Conservation (phyloP, 2,888 invertebrate genomes). For the Hoplodrina blanda region DNA sequence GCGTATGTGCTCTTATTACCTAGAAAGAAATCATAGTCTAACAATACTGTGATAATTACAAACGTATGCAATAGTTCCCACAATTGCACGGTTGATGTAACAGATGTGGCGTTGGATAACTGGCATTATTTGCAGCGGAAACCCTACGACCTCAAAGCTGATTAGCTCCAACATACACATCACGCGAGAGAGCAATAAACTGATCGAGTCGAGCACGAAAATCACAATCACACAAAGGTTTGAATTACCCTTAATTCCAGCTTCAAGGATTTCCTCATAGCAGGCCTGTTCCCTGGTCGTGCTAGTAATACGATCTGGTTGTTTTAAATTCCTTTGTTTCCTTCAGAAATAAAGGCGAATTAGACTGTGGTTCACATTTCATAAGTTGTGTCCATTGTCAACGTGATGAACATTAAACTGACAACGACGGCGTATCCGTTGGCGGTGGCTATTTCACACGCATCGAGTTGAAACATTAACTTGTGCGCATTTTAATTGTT, state of each 20-base stretch:
- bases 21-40: conserved; percentile 68
- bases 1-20: conserved; percentile 71
- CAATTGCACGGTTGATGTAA: conserved; percentile 78
- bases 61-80: conserved; percentile 76
- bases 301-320: conserved; percentile 37
- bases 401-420: conserved; percentile 50
- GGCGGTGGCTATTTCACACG: conserved; percentile 55
- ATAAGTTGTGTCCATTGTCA: conserved; percentile 57
- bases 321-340: conserved; percentile 50
- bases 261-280: conserved; percentile 51
- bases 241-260: conserved; percentile 51
- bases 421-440: conserved; percentile 45
- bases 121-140: conserved; percentile 74
- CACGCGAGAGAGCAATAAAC: conserved; percentile 57
- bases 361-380: conserved; percentile 52
- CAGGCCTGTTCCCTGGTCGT: conserved; percentile 32
- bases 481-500: conserved; percentile 44
- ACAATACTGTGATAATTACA: conserved; percentile 70
- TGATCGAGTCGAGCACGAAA: conserved; percentile 54
- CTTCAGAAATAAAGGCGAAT: conserved; percentile 49
- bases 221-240: conserved; percentile 48
- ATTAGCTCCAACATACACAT: conserved; percentile 61
- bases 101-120: conserved; percentile 78
- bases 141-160: conserved; percentile 75
- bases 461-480: conserved; percentile 44